A percentile compares a stretch with the other conserved stretches of the same genome.
These are phyloP conservation scores for Macropodus opercularis DNA, from an alignment of 2,797 vertebrate species.

Conservation along the genomic window DNA sequence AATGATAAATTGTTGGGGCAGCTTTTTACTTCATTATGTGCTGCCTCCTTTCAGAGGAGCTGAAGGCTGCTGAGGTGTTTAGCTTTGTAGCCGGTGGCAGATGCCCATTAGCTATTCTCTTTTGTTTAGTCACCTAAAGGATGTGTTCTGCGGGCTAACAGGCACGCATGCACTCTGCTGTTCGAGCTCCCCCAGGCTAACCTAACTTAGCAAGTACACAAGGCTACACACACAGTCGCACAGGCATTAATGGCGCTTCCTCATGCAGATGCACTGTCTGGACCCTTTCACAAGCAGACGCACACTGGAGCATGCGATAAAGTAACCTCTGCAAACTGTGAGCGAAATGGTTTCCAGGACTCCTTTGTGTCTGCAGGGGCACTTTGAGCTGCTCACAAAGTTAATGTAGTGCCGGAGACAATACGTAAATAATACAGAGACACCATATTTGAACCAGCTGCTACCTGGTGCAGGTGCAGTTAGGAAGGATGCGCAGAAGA, in stretches of 20 bases:
- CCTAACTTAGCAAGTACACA: constrained; percentile 22
- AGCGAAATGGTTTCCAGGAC: not conserved
- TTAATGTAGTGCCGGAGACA: not conserved
- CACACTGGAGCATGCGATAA: constrained; percentile 6
- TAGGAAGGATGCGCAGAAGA: no score
- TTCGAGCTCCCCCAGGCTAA: constrained; percentile 16
- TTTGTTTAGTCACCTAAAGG: constrained; percentile 45
- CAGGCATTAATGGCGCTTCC: constrained; percentile 10
- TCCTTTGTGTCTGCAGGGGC: not conserved
- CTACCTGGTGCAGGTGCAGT: not conserved
- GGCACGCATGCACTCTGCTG: constrained; percentile 15
- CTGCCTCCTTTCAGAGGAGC: constrained; percentile 11
- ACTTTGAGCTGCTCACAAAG: constrained; percentile 4
- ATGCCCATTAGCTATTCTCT: constrained; percentile 58
- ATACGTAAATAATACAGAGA: not conserved
- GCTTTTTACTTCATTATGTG: constrained; percentile 10
- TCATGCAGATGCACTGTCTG: constrained; percentile 21
- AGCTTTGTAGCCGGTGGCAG: constrained; percentile 34
- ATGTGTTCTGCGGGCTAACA: constrained; percentile 39
- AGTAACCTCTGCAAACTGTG: not conserved
- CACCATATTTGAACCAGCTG: not conserved
- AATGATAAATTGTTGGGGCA: not conserved
- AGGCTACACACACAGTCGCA: constrained; percentile 8
- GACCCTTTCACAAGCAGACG: constrained; percentile 2
- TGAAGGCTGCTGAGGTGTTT: constrained; percentile 32